These are phyloP conservation scores for Pyrocoelia pectoralis DNA, from an alignment of 2,888 invertebrate species.

Conservation along the genomic window DNA sequence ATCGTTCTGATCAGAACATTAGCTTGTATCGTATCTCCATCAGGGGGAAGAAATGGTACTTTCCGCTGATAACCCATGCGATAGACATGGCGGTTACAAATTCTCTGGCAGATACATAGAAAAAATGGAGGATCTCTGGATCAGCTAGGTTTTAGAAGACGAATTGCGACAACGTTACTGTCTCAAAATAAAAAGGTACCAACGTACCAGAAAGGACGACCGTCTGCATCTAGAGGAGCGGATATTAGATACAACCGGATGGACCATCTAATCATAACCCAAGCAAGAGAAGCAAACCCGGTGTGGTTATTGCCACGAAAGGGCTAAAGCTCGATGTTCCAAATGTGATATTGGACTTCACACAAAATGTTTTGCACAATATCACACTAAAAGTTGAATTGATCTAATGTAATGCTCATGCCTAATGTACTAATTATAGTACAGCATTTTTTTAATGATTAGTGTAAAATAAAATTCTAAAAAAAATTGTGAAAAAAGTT, in stretches of 20 bases:
- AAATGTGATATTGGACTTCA: conserved; percentile 10
- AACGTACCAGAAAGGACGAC: too few relatives aligned
- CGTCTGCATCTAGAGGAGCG: conserved; percentile 34
- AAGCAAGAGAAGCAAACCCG: conserved; percentile 6
- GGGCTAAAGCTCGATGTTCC: not conserved
- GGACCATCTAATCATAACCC: conserved; percentile 9
- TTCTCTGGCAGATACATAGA: conserved; percentile 44
- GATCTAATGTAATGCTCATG: too few relatives aligned
- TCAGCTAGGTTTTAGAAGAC: too few relatives aligned
- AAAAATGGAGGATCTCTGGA: conserved; percentile 27
- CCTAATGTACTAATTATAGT: too few relatives aligned
- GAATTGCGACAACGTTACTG: too few relatives aligned
- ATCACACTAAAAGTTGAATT: too few relatives aligned
- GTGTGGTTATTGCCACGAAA: conserved; percentile 12
- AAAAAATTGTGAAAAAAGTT: too few relatives aligned
- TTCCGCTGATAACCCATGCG: conserved; percentile 44
- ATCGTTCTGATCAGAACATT: conserved; percentile 45
- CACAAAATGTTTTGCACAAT: not conserved
- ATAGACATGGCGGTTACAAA: conserved; percentile 46
- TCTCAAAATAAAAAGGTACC: too few relatives aligned
- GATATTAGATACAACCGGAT: conserved; percentile 4
- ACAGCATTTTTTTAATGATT: too few relatives aligned
- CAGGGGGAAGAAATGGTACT: conserved; percentile 48
- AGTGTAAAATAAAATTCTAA: too few relatives aligned
- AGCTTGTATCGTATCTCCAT: conserved; percentile 40